Evolutionary conservation across 2,797 vertebrate genomes (phyloP), one percentile per base, ranked within the genome.

Genomic region (Pangasius macronema): DNA sequence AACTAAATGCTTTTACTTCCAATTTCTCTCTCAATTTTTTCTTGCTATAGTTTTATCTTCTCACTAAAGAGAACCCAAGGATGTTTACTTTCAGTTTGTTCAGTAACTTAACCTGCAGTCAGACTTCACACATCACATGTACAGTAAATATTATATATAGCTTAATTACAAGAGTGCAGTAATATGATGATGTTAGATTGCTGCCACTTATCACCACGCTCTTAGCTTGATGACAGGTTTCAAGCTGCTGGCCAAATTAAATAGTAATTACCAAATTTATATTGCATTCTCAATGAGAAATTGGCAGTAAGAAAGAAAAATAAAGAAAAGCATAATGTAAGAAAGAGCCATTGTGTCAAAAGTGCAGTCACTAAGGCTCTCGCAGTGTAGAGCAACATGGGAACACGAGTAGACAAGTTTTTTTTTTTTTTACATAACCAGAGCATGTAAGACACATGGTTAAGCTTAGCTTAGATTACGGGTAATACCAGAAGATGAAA

Each of bases 381-480:
- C 70, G 16, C 59, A 42, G 46, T 9, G 27, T 33, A 79, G 16
- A 27, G 33, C 49, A 76, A 27, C 72, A 84, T 68, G 72, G 86
- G 81, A 57, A 83, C 6, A 76, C 0, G 3, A 16, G 8, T 18
- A 83, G 10, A 77, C 5, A 67, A 6, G 1, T 2, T 18, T 22
- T 51, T 8, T 72, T 20, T 68, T 6, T 76, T 30, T 36, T 80
- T 11, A 39, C 22, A 39, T 39, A 59, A 61, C 36, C 24, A 63
- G 57, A 46, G 9, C 3, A 49, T 65, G 14, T 49, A 65, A 65
- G 49, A 72, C 82, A 42, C 51, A 79, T 46, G 46, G 70, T 84
- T 77, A 84, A 84, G 73, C 61, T 79, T 27, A 85, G 75, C 65
- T 81, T 80, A 68, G 88, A 89, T 91, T 90, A 91, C 81, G 24